A percentile compares a stretch with the other conserved stretches of the same genome.
Conservation (phyloP, 2,888 invertebrate genomes). For the Drosophila cognata region DNA sequence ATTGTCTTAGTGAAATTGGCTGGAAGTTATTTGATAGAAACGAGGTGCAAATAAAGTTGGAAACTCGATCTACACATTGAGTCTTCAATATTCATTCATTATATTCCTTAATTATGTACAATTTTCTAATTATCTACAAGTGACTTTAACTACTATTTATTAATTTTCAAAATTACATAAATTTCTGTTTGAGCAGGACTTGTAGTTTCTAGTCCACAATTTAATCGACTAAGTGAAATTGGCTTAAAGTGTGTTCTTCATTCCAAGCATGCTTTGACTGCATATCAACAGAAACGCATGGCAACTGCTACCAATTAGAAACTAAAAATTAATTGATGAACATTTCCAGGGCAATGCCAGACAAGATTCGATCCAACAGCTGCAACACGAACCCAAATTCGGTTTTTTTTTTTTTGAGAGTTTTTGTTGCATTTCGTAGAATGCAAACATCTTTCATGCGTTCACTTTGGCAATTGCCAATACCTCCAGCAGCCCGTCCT, state of each 20-base stretch:
- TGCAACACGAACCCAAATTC: constrained; percentile 12
- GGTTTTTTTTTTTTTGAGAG: neutral
- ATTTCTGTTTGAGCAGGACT: neutral
- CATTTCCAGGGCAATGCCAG: constrained; percentile 14
- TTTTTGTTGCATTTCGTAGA: constrained; percentile 38
- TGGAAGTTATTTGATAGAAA: neutral
- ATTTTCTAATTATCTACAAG: no score
- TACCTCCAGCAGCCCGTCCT: neutral
- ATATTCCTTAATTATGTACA: neutral
- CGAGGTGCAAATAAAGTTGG: neutral
- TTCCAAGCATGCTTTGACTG: neutral
- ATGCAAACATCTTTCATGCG: constrained; percentile 61
- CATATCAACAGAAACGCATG: neutral
- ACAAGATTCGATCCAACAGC: constrained; percentile 15
- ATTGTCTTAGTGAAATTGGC: neutral
- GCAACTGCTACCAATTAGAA: constrained; percentile 54
- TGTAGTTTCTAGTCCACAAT: neutral
- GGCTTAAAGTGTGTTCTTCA: constrained; percentile 4
- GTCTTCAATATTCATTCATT: neutral
- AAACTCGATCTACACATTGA: neutral
- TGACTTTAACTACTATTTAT: neutral
- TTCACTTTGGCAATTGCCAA: constrained; percentile 20
- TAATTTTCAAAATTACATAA: neutral
- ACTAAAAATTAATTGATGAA: constrained; percentile 55
- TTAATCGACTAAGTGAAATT: neutral